Evolutionary conservation across 2,888 invertebrate species (phyloP), one percentile per base, ranked within the genome.

Genomic region (Leucophenga maculata): DNA sequence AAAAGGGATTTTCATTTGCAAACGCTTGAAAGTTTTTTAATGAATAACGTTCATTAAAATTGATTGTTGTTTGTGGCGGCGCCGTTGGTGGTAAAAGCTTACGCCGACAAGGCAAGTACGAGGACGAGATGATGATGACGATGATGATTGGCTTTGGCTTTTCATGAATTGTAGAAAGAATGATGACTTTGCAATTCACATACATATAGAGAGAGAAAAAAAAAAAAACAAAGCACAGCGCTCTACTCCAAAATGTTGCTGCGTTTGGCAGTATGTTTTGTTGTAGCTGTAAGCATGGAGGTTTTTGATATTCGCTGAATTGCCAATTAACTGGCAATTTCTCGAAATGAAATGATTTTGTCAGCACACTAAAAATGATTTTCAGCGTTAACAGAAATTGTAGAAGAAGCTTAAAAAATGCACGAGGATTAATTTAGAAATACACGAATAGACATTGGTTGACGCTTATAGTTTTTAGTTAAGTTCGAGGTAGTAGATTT

Each of bases 11-110:
- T 39, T 16, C 52, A 52, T 18, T 82, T 72, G 69, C 69, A 75
- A 74, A 69, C 72, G 74, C 69, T 26, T 22, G 18, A n/a, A 16
- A 20, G 20, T 57, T 32, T 44, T 81, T 83, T 79, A 83, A 83
- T 83, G 81, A 81, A 81, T 81, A 72, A 72, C 80, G 78, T 79
- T 81, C 81, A 83, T 81, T 83, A 83, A 83, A 83, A 81, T 78
- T 81, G 83, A 81, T 81, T 82, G 81, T 81, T 81, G 80, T 79
- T 81, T 76, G 83, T 69, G 72, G 78, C 73, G 69, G 59, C 71
- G 14, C 60, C 55, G 62, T 22, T 64, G 59, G 16, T 32, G 31
- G n/a, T 59, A n/a, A 32, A n/a, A 13, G 50, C 50, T 11, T 8
- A n/a, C 18, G 16, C n/a, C n/a, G 16, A n/a, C 50, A n/a, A 8